Percentiles rank a stretch among this genome's conserved stretches.
phyloP scores from a whole-genome alignment of 2,888 invertebrate genomes.

The Protodeltote pygarga region DNA sequence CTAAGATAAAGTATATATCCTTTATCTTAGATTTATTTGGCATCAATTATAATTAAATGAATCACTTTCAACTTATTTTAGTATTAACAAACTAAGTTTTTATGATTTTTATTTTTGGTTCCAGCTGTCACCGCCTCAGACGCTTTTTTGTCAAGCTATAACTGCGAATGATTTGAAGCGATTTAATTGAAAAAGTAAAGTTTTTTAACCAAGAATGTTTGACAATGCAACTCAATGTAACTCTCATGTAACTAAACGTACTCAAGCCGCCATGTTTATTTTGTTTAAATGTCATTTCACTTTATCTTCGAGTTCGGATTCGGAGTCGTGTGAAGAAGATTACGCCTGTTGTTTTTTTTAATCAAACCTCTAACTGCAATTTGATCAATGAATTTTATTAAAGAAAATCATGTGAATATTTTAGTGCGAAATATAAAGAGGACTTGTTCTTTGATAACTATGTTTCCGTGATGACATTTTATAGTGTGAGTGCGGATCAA shows the following conservation, averaged over 20 bases:
- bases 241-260: constrained; percentile 22
- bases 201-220: no score
- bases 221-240: background rate
- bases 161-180: no score
- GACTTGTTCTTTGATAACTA: constrained; percentile 29
- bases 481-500: constrained; percentile 51
- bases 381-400: constrained; percentile 44
- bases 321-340: constrained; percentile 9
- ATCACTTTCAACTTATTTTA: no score
- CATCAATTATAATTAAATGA: no score
- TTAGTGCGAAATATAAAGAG: constrained; percentile 11
- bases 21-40: no score
- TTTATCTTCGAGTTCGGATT: constrained; percentile 10
- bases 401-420: constrained; percentile 20
- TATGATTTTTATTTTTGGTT: background rate
- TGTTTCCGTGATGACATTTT: constrained; percentile 37
- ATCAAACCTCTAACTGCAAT: constrained; percentile 18
- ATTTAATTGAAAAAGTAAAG: no score
- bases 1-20: no score
- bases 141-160: no score
- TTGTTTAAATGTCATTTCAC: constrained; percentile 42
- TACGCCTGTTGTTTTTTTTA: constrained; percentile 15
- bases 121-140: no score
- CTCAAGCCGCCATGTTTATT: constrained; percentile 47
- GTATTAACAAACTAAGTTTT: no score